Evolutionary conservation across 2,113 vertebrate species (phyloP).

Genomic region (Eonycteris spelaea): DNA sequence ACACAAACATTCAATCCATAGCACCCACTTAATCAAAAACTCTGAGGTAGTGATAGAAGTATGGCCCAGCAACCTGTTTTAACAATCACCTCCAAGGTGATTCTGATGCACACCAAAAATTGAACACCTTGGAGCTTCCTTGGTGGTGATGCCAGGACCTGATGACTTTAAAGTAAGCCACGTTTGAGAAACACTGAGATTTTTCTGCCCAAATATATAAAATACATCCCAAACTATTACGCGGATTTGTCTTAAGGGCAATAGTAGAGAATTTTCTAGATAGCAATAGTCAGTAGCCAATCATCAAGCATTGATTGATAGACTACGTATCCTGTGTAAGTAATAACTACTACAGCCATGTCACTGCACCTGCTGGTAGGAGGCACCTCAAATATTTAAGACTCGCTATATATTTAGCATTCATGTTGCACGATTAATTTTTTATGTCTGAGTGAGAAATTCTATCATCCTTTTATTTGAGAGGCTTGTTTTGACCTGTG

Average conservation of each 20-base stretch:
- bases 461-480: conserved; percentile 42
- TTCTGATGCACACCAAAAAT: background rate
- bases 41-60: background rate
- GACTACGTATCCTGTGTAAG: background rate
- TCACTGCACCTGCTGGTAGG: background rate
- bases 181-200: background rate
- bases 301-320: background rate
- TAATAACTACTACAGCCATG: background rate
- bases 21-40: background rate
- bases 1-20: background rate
- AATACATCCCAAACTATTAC: background rate
- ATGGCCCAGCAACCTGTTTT: background rate
- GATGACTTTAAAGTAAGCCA: background rate
- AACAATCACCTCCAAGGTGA: background rate
- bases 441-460: conserved; percentile 40
- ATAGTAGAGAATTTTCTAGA: background rate
- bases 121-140: background rate
- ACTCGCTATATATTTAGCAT: background rate
- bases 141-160: background rate
- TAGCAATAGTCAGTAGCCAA: background rate
- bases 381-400: background rate
- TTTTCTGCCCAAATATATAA: background rate
- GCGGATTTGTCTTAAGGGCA: background rate
- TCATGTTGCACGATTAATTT: conserved; percentile 27
- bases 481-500: conserved; percentile 53